Base-by-base conservation (phyloP, 2,888 invertebrate genomes). In the Iphiclides podalirius region DNA sequence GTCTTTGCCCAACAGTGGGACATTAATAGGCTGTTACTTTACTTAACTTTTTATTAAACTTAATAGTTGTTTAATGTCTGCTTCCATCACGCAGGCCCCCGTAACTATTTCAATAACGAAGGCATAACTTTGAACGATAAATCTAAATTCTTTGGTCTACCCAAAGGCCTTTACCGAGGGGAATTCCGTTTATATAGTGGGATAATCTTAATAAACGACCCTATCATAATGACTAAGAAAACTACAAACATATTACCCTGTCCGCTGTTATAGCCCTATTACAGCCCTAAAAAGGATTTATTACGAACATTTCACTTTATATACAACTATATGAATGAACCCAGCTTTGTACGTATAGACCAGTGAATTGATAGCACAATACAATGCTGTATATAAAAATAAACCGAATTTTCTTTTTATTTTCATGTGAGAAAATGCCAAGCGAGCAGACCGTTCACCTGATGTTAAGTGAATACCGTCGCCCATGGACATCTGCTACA, bases 141-240 rank as follows among this genome's bases (percentile, higher is more conserved):
- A 47, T 40, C 26, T 40, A 35, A 47, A 47, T 47, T 34, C 47
- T 39, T 45, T 45, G 44, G 45, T 38, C 37, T 37, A 16, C 15
- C 20, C 26, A 12, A 35, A 35, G 23, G 38, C 26, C 38, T 23
- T 39, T 12, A 26, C 60, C 54, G 59, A 59, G 59, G 68, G 67
- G 65, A 35, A 40, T 40, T 12, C 12, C 47, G 8, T 35, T 35
- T 40, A 35, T 34, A 43, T 51, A 66, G 68, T 66, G 52, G 65
- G 66, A 71, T 76, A 70, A 75, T 66, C 63, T 59, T 53, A 58
- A 66, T 68, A 72, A 71, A 67, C 66, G 67, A 62, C 60, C 59
- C 57, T 55, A 58, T 66, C 67, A 73, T 63, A 66, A 63, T 61
- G 56, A 56, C 55, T 51, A 56, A 55, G 60, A 53, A 31, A 31